Conservation (phyloP, 2,888 invertebrate species). For the Lasius platythorax region DNA sequence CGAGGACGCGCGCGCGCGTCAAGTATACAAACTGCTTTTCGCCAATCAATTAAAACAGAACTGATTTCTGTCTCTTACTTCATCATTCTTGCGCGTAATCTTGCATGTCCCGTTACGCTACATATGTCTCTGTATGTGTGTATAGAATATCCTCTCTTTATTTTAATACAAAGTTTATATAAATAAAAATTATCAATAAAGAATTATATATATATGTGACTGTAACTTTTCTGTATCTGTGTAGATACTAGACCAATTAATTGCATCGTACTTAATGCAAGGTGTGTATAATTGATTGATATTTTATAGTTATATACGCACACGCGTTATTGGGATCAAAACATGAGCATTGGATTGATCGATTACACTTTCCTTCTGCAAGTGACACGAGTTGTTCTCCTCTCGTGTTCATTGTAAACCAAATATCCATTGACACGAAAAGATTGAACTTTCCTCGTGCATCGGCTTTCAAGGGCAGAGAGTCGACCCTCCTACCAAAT, state of each 20-base stretch:
- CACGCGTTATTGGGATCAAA: slow-evolving; percentile 18
- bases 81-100: neutral
- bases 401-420: slow-evolving; percentile 69
- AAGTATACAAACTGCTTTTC: slow-evolving; percentile 18
- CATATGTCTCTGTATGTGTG: neutral
- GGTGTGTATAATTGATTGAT: neutral
- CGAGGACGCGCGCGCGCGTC: slow-evolving; percentile 32
- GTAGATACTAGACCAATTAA: neutral
- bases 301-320: neutral
- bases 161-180: neutral
- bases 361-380: slow-evolving; percentile 74
- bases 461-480: slow-evolving; percentile 69
- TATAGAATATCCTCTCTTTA: neutral
- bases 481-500: slow-evolving; percentile 65
- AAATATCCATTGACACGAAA: slow-evolving; percentile 74
- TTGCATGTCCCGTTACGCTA: neutral
- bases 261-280: neutral
- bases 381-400: slow-evolving; percentile 61
- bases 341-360: slow-evolving; percentile 74
- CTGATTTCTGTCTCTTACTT: neutral
- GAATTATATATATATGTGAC: neutral
- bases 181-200: neutral
- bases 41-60: slow-evolving; percentile 5
- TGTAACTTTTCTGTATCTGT: neutral
- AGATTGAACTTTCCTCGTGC: slow-evolving; percentile 67